Base-by-base conservation (phyloP, 2,888 invertebrate genomes). In the Drosophila ustulata region DNA sequence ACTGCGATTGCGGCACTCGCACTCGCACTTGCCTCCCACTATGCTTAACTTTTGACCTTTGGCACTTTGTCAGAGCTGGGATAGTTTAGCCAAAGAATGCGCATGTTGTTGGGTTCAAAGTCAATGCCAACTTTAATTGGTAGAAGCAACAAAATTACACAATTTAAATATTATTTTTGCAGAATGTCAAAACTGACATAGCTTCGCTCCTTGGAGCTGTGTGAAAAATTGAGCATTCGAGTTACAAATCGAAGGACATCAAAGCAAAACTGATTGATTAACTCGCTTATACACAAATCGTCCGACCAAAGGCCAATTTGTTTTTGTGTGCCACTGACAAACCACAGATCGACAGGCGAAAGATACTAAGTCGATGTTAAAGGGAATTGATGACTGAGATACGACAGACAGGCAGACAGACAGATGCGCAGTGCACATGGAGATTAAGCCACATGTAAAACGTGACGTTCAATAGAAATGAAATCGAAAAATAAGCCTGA, bases 1-100 rank as follows among this genome's bases (percentile, higher is more conserved):
- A 18, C 59, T 65, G 58, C 65, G 50, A 58, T 51, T 61, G 59
- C 37, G 51, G 39, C 78, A 55, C 49, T 49, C 39, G 6, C 65
- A 34, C 28, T 37, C 37, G 37, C 37, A 37, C 37, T 30, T 6
- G 30, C 34, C 11, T 11, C 47, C 62, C 55, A 65, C 43, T 66
- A 55, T 37, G 62, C 53, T 61, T 55, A 43, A 53, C 70, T 13
- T 55, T 50, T 65, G 75, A 76, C 65, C 58, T 75, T 49, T 59
- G 39, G 7, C 39, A 26, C 23, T 46, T 55, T 56, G 55, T 5
- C 34, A 25, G 13, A 25, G 13, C 34, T 45, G 43, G 26, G 32
- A 37, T n/a, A 37, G 37, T 37, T 37, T n/a, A 37, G 4, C n/a
- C 37, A n/a, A 37, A 2, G 5, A n/a, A n/a, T 37, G 4, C 37